Percentiles rank a stretch among this genome's conserved stretches.
phyloP scores from a whole-genome alignment of 2,888 invertebrate species.

The Leucophenga maculata region DNA sequence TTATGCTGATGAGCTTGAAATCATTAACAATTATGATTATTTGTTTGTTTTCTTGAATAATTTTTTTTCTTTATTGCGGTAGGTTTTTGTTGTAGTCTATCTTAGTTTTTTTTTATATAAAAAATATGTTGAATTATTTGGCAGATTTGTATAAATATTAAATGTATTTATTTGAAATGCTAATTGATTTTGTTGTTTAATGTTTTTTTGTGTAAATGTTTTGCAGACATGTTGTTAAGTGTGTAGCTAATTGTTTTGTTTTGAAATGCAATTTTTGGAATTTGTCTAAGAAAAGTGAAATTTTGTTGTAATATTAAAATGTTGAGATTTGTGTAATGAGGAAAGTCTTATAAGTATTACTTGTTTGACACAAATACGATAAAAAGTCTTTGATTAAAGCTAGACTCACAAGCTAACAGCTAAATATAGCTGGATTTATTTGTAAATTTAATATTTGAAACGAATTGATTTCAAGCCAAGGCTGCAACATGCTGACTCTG shows the following conservation, averaged over 20 bases:
- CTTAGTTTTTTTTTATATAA: not conserved
- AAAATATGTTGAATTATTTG: not conserved
- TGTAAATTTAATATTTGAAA: no score
- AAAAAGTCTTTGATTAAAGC: no score
- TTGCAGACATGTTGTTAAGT: not conserved
- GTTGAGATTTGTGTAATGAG: no score
- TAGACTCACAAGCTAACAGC: no score
- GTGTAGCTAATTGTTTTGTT: not conserved
- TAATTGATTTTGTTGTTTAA: not conserved
- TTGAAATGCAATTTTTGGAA: no score
- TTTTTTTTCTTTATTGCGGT: slow-evolving; percentile 3
- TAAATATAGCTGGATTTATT: no score
- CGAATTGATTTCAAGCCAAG: no score
- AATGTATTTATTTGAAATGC: slow-evolving; percentile 10
- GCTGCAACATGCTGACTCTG: no score
- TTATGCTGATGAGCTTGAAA: slow-evolving; percentile 43
- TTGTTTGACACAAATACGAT: no score
- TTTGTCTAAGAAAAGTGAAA: no score
- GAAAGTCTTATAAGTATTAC: no score
- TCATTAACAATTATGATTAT: slow-evolving; percentile 24
- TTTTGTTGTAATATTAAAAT: no score
- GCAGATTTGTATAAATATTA: slow-evolving; percentile 23
- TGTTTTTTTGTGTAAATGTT: not conserved
- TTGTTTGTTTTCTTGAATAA: slow-evolving; percentile 8
- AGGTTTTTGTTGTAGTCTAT: not conserved